These are phyloP conservation scores for Neogobius melanostomus DNA, from an alignment of 2,113 vertebrate genomes.

Conservation along the genomic window DNA sequence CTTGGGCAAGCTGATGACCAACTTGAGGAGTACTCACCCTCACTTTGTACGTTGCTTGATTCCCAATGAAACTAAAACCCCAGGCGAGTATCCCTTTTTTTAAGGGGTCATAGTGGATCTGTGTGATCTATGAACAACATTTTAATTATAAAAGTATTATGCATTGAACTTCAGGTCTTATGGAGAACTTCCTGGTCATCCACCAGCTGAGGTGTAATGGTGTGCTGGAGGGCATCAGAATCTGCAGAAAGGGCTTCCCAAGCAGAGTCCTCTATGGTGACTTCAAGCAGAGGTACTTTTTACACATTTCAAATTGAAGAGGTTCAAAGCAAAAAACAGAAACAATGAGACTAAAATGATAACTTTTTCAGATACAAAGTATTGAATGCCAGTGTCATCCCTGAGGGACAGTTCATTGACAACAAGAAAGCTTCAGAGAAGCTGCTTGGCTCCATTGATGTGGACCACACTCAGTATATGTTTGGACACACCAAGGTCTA, in stretches of 20 bases:
- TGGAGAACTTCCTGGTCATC: slow-evolving; percentile 65
- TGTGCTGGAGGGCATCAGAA: slow-evolving; percentile 37
- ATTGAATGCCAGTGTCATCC: slow-evolving; percentile 81
- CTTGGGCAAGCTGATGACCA: slow-evolving; percentile 62
- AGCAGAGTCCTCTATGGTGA: slow-evolving; percentile 60
- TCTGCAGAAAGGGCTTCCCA: slow-evolving; percentile 38
- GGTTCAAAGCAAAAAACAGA: no score
- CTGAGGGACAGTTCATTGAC: slow-evolving; percentile 85
- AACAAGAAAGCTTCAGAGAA: slow-evolving; percentile 89
- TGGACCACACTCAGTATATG: slow-evolving; percentile 87
- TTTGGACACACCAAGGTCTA: slow-evolving; percentile 87
- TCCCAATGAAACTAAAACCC: slow-evolving; percentile 61
- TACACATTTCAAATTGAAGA: no score
- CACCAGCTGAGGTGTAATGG: slow-evolving; percentile 54
- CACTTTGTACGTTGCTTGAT: slow-evolving; percentile 65
- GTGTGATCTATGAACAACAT: background rate
- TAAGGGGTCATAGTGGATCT: background rate
- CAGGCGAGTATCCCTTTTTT: slow-evolving; percentile 23
- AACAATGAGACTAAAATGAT: no score
- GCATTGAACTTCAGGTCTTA: slow-evolving; percentile 40
- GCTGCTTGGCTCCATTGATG: slow-evolving; percentile 84
- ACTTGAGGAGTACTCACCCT: slow-evolving; percentile 64
- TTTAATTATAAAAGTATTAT: no score
- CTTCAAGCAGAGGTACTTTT: slow-evolving; percentile 83
- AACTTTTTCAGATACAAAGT: slow-evolving; percentile 65